phyloP scores from a whole-genome alignment of 2,113 vertebrate genomes.

The Amphiprion percula region DNA sequence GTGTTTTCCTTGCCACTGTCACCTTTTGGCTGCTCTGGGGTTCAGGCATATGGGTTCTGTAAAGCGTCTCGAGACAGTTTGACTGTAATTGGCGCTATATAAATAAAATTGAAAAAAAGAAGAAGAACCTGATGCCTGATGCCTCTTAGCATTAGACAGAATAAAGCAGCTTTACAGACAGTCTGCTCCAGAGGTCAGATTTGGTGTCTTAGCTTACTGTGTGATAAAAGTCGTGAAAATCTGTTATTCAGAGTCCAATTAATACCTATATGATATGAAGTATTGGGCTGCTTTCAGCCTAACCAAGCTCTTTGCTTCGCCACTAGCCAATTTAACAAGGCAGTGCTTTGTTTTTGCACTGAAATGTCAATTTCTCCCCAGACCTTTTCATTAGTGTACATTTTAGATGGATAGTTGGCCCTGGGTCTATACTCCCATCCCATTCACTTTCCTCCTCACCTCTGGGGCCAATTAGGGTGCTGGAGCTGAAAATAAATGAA shows the following conservation, averaged over 20 bases:
- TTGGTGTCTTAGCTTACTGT: slow-evolving; percentile 18
- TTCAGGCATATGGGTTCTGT: too few relatives aligned
- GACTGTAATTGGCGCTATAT: too few relatives aligned
- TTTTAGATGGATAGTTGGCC: slow-evolving; percentile 64
- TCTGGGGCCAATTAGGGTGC: slow-evolving; percentile 77
- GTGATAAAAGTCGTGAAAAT: slow-evolving; percentile 9
- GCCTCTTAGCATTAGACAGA: background rate
- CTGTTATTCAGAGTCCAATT: slow-evolving; percentile 48
- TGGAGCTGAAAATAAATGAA: slow-evolving; percentile 71
- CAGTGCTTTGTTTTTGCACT: slow-evolving; percentile 41
- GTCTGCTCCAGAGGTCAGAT: slow-evolving; percentile 2
- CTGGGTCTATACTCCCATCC: slow-evolving; percentile 41
- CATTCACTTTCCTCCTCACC: slow-evolving; percentile 64
- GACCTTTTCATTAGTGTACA: slow-evolving; percentile 69
- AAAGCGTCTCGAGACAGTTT: too few relatives aligned
- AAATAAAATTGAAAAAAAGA: background rate
- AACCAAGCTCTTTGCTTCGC: slow-evolving; percentile 24
- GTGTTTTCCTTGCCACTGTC: too few relatives aligned
- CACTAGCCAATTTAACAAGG: slow-evolving; percentile 32
- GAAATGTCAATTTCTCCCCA: slow-evolving; percentile 70
- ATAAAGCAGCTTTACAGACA: slow-evolving; percentile 18
- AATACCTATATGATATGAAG: slow-evolving; percentile 44
- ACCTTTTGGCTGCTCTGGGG: too few relatives aligned
- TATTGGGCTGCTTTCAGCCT: slow-evolving; percentile 43
- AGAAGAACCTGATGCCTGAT: background rate